Base-by-base conservation (phyloP, 2,888 invertebrate species). In the Brachyopa scutellaris region DNA sequence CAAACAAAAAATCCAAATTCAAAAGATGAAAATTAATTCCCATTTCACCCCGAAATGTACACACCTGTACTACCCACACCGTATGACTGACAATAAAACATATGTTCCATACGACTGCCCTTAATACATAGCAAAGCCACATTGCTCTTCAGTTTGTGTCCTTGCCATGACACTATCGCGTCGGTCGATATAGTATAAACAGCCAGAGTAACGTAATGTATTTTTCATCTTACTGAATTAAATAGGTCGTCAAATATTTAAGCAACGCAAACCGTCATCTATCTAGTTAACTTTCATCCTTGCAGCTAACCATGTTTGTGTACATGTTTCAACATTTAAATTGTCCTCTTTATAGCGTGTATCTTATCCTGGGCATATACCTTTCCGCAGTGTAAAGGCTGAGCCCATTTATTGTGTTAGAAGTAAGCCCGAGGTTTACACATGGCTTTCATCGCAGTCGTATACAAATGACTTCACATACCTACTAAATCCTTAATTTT, bases 181-280 rank as follows among this genome's bases (percentile, higher is more conserved):
- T n/a, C n/a, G n/a, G n/a, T n/a, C n/a, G n/a, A n/a, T 6, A 23
- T 13, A 42, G 36, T 40, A 13, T 31, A 11, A 17, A 47, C 11
- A 47, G 13, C 19, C 0, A 17, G 11, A 26, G 5, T 7, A 15
- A 19, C 13, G 19, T 8, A n/a, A 29, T 51, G 17, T 40, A 59
- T 70, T 70, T 51, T 51, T 29, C 49, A 55, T 38, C 45, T 38
- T 36, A 19, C 64, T 45, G 45, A 77, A 31, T 38, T 69, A 77
- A 77, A 53, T 77, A 70, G 70, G 69, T 70, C 77, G 70, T 70
- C 70, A 62, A 62, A 77, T 77, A 77, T 77, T 77, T 72, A 62
- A 38, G 13, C 55, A 49, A 8, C 55, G 23, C 11, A 51, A 26
- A 55, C 59, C 49, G 29, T 40, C 49, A 70, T 61, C 40, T 59